Evolutionary conservation across 2,888 invertebrate species (phyloP), one percentile per base, ranked within the genome.

Genomic region (Caenorhabditis afra): DNA sequence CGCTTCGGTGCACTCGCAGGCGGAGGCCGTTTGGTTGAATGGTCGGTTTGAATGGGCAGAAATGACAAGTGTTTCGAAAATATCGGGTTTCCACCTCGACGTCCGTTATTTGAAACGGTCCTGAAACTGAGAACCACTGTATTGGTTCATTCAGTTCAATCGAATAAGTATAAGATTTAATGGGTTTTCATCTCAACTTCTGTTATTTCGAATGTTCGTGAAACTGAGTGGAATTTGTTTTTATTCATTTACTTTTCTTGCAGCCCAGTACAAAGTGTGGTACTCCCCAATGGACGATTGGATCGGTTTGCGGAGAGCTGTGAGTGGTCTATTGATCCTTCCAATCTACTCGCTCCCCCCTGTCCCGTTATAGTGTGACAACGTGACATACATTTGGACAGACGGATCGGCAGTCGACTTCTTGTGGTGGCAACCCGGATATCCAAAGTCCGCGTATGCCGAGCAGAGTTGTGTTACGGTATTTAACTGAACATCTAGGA

Each of bases 391-490:
- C 20, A 44, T 41, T 20, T 73, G 71, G 71, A 64, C 71, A 0
- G 71, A 73, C 23, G 71, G 71, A 0, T 20, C 64, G 11, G 29
- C 64, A 2, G 55, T 64, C 0, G 71, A 73, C 41, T 73, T 57
- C 35, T 23, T 14, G 8, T 73, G 71, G 71, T 73, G 71, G 71
- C 71, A 73, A 12, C 64, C 71, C 1, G 55, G 64, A 0, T 64
- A 64, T 18, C 71, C 71, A 11, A n/a, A 64, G 44, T 52, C 70
- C 5, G 41, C 14, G 14, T 49, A 57, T 29, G 64, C 71, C 3
- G 64, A 73, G 20, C 23, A 73, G 23, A 64, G 71, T 62, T 73
- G 71, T 20, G 44, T 49, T 12, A 73, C 62, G 3, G 70, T 71
- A 14, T n/a, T n/a, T n/a, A n/a, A n/a, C n/a, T n/a, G n/a, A n/a